Percentiles rank a stretch among this genome's conserved stretches.
phyloP scores from a whole-genome alignment of 2,888 invertebrate genomes.

The Oligia fasciuncula region DNA sequence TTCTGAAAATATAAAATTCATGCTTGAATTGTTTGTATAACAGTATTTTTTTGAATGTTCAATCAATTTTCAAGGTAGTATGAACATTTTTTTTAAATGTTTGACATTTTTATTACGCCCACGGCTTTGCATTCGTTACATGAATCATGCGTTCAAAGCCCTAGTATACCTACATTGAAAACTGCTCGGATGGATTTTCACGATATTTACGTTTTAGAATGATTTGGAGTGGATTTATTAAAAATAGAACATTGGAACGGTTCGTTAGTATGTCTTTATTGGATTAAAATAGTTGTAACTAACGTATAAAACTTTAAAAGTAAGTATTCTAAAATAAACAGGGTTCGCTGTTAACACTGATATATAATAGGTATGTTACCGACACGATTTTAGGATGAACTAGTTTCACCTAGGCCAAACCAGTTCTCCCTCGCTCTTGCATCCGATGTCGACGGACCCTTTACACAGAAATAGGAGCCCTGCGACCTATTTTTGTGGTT shows the following conservation, averaged over 20 bases:
- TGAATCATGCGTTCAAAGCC: slow-evolving; percentile 39
- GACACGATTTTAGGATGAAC: too few relatives aligned
- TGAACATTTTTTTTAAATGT: slow-evolving; percentile 14
- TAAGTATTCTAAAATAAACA: background rate
- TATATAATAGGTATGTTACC: too few relatives aligned
- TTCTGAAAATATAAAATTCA: background rate
- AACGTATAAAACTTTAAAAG: background rate
- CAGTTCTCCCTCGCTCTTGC: too few relatives aligned
- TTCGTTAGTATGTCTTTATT: background rate
- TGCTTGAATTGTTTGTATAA: background rate
- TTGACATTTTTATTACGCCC: slow-evolving; percentile 30
- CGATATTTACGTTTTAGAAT: background rate
- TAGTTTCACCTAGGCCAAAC: too few relatives aligned
- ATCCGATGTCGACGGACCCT: too few relatives aligned
- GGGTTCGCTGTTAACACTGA: too few relatives aligned
- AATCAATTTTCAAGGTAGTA: background rate
- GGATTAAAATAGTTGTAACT: background rate
- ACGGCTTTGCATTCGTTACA: slow-evolving; percentile 35
- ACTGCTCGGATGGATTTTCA: slow-evolving; percentile 15
- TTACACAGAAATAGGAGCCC: too few relatives aligned
- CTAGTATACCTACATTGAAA: slow-evolving; percentile 7
- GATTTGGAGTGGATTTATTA: background rate
- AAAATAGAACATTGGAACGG: background rate
- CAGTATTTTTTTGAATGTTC: background rate
- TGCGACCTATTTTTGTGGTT: too few relatives aligned